Base-by-base conservation (phyloP, 2,113 vertebrate genomes). In the Columba livia region DNA sequence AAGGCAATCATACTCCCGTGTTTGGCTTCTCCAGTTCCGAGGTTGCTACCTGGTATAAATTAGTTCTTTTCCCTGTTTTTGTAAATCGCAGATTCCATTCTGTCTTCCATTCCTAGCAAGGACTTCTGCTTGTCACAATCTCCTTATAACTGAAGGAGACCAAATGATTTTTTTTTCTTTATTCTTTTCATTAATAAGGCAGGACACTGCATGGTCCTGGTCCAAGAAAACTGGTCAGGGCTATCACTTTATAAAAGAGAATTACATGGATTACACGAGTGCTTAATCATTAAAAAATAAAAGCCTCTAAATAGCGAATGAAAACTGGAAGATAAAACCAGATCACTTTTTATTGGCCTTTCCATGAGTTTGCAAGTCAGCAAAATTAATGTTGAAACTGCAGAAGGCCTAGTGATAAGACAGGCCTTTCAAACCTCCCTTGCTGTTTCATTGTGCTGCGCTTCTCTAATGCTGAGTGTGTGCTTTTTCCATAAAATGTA, bases 341-440 rank as follows among this genome's bases (percentile, higher is more conserved):
- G 78, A 65, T 54, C n/a, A 20, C 92, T 73, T 88, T 67, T 92
- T 61, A 28, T 72, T 78, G 62, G 32, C 54, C 38, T 82, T 88
- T 61, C 65, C 28, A 3, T 5, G 31, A 67, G 47, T 85, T 53
- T 90, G 70, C 53, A 94, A 94, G 73, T 72, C 61, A 87, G 78
- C 79, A 95, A 31, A 89, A 81, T 53, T 9, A 70, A 89, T 9
- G 36, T 56, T 53, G 36, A 53, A 50, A 2, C 25, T 72, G 61
- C 56, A 70, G 83, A 85, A 64, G 57, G 32, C 32, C 18, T 61
- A 26, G 62, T 11, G 82, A 50, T 80, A 29, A 77, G 51, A 32
- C 25, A 44, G 38, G 38, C 66, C 72, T 81, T 47, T 71, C 72
- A 86, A 67, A 77, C 60, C 75, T 50, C 29, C 40, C 47, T 77